A percentile compares a stretch with the other conserved stretches of the same genome.
Conservation (phyloP, 1,140 invertebrate genomes). For the Hyposmocoma kahamanoa region DNA sequence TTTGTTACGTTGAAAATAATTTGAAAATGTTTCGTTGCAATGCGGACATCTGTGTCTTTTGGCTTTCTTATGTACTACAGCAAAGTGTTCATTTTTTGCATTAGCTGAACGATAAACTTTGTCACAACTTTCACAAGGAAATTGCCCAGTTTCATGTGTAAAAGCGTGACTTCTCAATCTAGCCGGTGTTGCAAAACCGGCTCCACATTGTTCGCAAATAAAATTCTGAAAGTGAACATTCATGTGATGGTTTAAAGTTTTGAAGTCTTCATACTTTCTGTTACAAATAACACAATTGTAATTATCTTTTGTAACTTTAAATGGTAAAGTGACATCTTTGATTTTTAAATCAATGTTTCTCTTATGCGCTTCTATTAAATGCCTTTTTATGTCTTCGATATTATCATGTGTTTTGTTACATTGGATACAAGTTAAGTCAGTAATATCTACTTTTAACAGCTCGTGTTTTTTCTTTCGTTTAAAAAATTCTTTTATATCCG, state of each 20-base stretch:
- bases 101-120: slow-evolving; percentile 60
- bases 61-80: slow-evolving; percentile 49
- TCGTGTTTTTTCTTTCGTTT: slow-evolving; percentile 38
- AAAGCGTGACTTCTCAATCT: slow-evolving; percentile 55
- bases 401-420: slow-evolving; percentile 30
- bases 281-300: slow-evolving; percentile 59
- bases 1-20: slow-evolving; percentile 62
- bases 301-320: slow-evolving; percentile 39
- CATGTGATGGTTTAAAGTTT: slow-evolving; percentile 65
- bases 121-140: slow-evolving; percentile 59
- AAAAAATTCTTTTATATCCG: too few species aligned
- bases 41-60: slow-evolving; percentile 56
- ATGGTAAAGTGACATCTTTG: slow-evolving; percentile 46
- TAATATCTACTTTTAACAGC: slow-evolving; percentile 54
- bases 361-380: slow-evolving; percentile 37
- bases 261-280: slow-evolving; percentile 56
- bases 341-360: slow-evolving; percentile 38
- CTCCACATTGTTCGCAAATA: slow-evolving; percentile 86
- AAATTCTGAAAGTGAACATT: slow-evolving; percentile 73
- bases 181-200: slow-evolving; percentile 75
- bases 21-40: slow-evolving; percentile 51
- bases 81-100: slow-evolving; percentile 53
- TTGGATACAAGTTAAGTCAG: slow-evolving; percentile 42
- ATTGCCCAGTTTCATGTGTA: slow-evolving; percentile 59
- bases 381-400: slow-evolving; percentile 33